These are phyloP conservation scores for Anisognathus igniventris DNA, from an alignment of 2,797 vertebrate genomes.

Conservation along the genomic window DNA sequence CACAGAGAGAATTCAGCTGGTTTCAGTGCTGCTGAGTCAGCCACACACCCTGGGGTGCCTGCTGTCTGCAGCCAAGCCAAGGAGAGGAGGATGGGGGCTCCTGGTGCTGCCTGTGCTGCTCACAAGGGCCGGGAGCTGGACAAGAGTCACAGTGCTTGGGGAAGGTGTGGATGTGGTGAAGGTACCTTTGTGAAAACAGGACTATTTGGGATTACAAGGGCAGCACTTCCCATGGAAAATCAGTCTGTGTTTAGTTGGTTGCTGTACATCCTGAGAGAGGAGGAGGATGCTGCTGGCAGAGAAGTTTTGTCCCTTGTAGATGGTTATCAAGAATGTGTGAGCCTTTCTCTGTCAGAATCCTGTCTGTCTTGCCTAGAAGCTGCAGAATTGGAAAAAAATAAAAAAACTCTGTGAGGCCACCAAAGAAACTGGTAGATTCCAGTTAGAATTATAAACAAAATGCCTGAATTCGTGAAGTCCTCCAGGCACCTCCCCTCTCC, in stretches of 20 bases:
- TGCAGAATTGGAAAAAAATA: background rate
- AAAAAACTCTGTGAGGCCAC: background rate
- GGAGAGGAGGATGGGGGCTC: background rate
- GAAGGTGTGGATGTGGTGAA: background rate
- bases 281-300: background rate
- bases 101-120: background rate
- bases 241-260: background rate
- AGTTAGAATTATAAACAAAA: background rate
- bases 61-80: background rate
- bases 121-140: background rate
- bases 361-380: rapidly evolving
- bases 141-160: rapidly evolving
- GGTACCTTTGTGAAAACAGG: background rate
- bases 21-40: background rate
- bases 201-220: background rate
- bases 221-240: background rate
- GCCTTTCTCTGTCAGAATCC: rapidly evolving
- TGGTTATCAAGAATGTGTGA: rapidly evolving
- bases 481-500: background rate
- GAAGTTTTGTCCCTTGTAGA: background rate
- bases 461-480: background rate
- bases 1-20: background rate
- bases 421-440: background rate
- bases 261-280: rapidly evolving
- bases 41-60: background rate